Evolutionary conservation across 2,888 invertebrate genomes (phyloP).

Genomic region (Melitaea athalia): DNA sequence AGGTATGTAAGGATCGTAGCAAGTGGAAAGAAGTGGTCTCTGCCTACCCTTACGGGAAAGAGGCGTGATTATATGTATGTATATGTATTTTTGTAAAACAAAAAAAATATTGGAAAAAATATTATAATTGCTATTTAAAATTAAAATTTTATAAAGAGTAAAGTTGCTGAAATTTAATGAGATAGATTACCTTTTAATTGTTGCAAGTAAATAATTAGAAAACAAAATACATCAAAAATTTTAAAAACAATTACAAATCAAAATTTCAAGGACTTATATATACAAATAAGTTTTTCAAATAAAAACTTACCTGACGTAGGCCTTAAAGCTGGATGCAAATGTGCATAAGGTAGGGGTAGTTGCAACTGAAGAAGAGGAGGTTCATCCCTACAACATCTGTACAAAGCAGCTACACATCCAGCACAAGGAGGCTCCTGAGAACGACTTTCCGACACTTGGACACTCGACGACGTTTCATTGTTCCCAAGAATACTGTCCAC

Average conservation of each 20-base stretch:
- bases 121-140: too few relatives aligned
- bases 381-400: slow-evolving; percentile 83
- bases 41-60: too few relatives aligned
- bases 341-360: slow-evolving; percentile 66
- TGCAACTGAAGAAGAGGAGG: slow-evolving; percentile 67
- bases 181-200: too few relatives aligned
- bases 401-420: slow-evolving; percentile 85
- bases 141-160: too few relatives aligned
- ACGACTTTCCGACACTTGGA: slow-evolving; percentile 50
- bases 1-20: too few relatives aligned
- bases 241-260: neutral
- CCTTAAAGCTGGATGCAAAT: slow-evolving; percentile 73
- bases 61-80: too few relatives aligned
- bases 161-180: too few relatives aligned
- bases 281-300: neutral
- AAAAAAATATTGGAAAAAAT: too few relatives aligned
- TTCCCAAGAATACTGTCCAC: slow-evolving; percentile 86
- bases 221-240: too few relatives aligned
- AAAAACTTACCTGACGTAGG: slow-evolving; percentile 65
- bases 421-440: slow-evolving; percentile 79
- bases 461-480: slow-evolving; percentile 52
- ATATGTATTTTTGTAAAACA: too few relatives aligned
- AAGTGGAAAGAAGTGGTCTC: too few relatives aligned
- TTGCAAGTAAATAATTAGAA: too few relatives aligned
- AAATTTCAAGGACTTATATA: neutral